Percentiles rank a stretch among this genome's conserved stretches.
Conservation (phyloP, 2,797 vertebrate species). For the Sebastes iracundus region DNA sequence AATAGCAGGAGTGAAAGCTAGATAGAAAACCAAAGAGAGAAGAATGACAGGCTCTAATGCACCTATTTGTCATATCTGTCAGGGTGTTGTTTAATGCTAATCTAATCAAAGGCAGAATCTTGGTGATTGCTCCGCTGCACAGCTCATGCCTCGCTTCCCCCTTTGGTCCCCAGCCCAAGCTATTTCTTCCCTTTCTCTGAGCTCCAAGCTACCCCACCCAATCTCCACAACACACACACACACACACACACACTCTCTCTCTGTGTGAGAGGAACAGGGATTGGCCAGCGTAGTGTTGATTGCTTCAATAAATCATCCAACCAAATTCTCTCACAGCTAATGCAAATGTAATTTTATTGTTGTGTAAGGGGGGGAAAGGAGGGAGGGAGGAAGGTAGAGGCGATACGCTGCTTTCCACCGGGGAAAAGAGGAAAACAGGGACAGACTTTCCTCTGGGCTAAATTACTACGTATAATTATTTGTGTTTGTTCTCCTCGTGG, state of each 20-base stretch:
- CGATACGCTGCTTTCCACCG: slow-evolving; percentile 86
- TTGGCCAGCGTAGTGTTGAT: slow-evolving; percentile 81
- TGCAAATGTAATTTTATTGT: slow-evolving; percentile 89
- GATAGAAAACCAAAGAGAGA: slow-evolving; percentile 70
- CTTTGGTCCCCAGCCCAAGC: slow-evolving; percentile 67
- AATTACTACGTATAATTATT: slow-evolving; percentile 76
- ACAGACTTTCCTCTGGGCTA: slow-evolving; percentile 75
- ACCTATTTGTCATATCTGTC: slow-evolving; percentile 94
- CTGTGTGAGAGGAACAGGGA: slow-evolving; percentile 43
- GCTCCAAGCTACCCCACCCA: slow-evolving; percentile 58
- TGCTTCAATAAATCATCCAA: slow-evolving; percentile 88
- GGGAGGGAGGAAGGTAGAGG: slow-evolving; percentile 64
- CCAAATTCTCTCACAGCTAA: slow-evolving; percentile 85
- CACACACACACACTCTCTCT: slow-evolving; percentile 8
- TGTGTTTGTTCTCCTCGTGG: slow-evolving; percentile 72
- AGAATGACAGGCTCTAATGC: slow-evolving; percentile 90
- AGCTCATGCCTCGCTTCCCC: slow-evolving; percentile 62
- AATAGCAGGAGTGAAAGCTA: slow-evolving; percentile 63
- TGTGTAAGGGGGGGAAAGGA: slow-evolving; percentile 50
- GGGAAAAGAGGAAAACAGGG: slow-evolving; percentile 76
- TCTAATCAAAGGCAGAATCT: slow-evolving; percentile 90
- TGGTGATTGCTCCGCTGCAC: slow-evolving; percentile 76
- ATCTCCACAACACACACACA: slow-evolving; percentile 34
- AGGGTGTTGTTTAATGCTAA: slow-evolving; percentile 92
- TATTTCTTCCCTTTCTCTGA: slow-evolving; percentile 64